phyloP scores from a whole-genome alignment of 2,888 invertebrate species.

The Epistrophe grossulariae region DNA sequence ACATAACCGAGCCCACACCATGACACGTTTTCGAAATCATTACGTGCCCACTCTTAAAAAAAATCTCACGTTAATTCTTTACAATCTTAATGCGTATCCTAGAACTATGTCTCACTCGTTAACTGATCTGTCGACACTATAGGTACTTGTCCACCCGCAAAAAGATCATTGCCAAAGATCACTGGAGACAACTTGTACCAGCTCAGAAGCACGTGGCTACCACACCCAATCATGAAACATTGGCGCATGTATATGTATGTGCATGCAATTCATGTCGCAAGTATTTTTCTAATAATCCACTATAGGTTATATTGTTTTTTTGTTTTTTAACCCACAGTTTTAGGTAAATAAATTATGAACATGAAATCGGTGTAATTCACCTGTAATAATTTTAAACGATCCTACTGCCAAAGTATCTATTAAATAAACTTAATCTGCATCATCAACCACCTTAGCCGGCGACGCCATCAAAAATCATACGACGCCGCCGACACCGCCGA shows the following conservation, averaged over 20 bases:
- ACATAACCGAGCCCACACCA: background rate
- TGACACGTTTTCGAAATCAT: background rate
- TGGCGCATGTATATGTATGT: slow-evolving; percentile 42
- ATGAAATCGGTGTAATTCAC: slow-evolving; percentile 65
- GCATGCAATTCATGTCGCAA: slow-evolving; percentile 62
- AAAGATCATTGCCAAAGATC: slow-evolving; percentile 71
- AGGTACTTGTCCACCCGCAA: slow-evolving; percentile 16
- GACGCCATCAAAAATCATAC: background rate
- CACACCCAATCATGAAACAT: slow-evolving; percentile 64
- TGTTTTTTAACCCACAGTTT: slow-evolving; percentile 11
- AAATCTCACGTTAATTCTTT: slow-evolving; percentile 7
- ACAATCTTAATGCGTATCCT: slow-evolving; percentile 17
- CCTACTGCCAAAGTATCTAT: slow-evolving; percentile 50
- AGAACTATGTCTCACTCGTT: slow-evolving; percentile 21
- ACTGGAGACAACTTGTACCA: slow-evolving; percentile 49
- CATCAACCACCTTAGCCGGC: slow-evolving; percentile 11
- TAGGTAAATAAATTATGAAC: slow-evolving; percentile 65
- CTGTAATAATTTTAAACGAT: slow-evolving; percentile 54
- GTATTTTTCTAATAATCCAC: slow-evolving; percentile 55
- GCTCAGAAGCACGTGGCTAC: slow-evolving; percentile 63
- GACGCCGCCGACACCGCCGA: background rate
- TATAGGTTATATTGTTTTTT: slow-evolving; percentile 34
- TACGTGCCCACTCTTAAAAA: slow-evolving; percentile 2
- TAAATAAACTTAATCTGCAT: slow-evolving; percentile 59
- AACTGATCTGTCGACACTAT: slow-evolving; percentile 34